Evolutionary conservation across 2,113 vertebrate genomes (phyloP), one percentile per base, ranked within the genome.

Genomic region (Xenus cinereus): DNA sequence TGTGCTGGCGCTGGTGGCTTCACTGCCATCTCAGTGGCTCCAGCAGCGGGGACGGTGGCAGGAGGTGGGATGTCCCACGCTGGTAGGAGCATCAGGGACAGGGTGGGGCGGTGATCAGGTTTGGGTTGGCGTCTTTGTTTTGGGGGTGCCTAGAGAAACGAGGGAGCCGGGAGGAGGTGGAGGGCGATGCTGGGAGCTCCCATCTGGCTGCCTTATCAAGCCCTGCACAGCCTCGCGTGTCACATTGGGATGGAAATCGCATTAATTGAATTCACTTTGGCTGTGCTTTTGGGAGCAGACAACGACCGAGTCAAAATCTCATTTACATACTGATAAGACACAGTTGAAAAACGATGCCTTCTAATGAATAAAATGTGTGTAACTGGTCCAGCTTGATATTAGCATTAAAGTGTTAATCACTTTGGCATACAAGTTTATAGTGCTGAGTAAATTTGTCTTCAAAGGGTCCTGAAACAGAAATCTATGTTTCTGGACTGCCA

Each of bases 251-350:
- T 88, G 95, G 81, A 96, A 97, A 97, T 97, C 87, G 67, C 92
- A 94, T 96, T 97, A 95, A 96, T 97, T 96, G 94, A 95, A 96
- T 97, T 95, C 97, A 89, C 90, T 96, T 87, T 41, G 89, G 97
- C 96, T 81, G 93, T 3, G 91, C 95, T 95, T 95, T 93, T 62
- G 96, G 96, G 93, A 97, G 86, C 87, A 94, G 89, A 72, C 73
- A 32, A 85, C 80, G 82, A 75, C 93, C 89, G 76, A 95, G 84
- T 91, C 92, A 78, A 95, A 95, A 93, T 86, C 95, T 95, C 96
- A 97, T 98, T 96, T 98, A 9, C 95, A 96, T 97, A 90, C 78
- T 90, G 92, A 95, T 95, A 97, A 95, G 93, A 17, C 89, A 45
- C 84, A 90, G 93, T 88, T 96, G 96, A 96, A 95, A 97, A 97